Conservation (phyloP, 2,888 invertebrate genomes). For the Tachina fera region DNA sequence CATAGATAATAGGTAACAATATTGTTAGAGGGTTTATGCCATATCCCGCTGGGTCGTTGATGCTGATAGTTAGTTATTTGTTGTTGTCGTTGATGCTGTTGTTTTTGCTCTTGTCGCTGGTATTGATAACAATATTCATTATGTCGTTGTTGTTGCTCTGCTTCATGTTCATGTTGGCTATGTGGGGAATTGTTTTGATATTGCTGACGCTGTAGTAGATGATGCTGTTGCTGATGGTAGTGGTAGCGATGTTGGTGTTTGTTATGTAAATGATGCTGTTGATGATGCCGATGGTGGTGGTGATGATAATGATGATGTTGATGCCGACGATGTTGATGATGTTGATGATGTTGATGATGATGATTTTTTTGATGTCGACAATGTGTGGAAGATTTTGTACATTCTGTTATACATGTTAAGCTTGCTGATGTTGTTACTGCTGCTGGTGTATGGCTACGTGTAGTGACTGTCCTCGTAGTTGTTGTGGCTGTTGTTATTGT, state of each 20-base stretch:
- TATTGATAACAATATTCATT: conserved; percentile 50
- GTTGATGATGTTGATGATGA: conserved; percentile 19
- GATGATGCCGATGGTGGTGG: conserved; percentile 43
- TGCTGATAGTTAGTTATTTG: conserved; percentile 43
- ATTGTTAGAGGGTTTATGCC: conserved; percentile 62
- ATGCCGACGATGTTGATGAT: conserved; percentile 43
- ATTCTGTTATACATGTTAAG: conserved; percentile 61
- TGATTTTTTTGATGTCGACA: conserved; percentile 59
- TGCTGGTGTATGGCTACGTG: conserved; percentile 51
- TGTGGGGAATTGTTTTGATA: conserved; percentile 43
- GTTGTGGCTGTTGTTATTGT: conserved; percentile 63
- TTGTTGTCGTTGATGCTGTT: conserved; percentile 53
- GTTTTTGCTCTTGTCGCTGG: conserved; percentile 45
- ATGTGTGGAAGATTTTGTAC: conserved; percentile 62
- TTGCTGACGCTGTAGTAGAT: conserved; percentile 42
- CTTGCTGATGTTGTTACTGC: conserved; percentile 63
- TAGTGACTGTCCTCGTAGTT: conserved; percentile 35
- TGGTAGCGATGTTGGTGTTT: conserved; percentile 15
- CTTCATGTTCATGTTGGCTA: conserved; percentile 44
- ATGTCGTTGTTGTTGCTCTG: conserved; percentile 50
- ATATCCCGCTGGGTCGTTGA: conserved; percentile 68
- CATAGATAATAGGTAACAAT: conserved; percentile 77
- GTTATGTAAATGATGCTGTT: conserved; percentile 39
- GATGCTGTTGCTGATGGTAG: conserved; percentile 21
- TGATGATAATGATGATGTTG: conserved; percentile 15